Base-by-base conservation (phyloP, 2,888 invertebrate species). In the Heliothis peltigera region DNA sequence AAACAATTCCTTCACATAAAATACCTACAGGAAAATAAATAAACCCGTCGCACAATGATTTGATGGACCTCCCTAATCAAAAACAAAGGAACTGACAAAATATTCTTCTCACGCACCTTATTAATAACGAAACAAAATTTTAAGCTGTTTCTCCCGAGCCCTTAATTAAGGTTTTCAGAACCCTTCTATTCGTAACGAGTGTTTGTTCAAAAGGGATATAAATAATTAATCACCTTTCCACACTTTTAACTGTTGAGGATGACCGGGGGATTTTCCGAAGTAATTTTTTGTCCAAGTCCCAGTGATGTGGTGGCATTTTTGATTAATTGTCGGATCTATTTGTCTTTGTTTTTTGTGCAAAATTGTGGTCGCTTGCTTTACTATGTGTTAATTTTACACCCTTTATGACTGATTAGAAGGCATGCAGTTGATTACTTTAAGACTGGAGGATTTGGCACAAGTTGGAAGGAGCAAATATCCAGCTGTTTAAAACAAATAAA, bases 201-300 rank as follows among this genome's bases (percentile, higher is more conserved):
- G 70, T 77, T 74, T 64, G 70, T 73, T 73, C 64, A 76, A 77
- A 76, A 78, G 62, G 76, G 56, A 67, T 75, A 59, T 54, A 62
- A 66, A 62, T 78, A 77, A 77, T 77, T 77, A 77, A 77, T 78
- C 61, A 75, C 70, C 57, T 73, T 43, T 49, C 64, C 42, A 8
- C 70, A 57, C 46, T 75, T 70, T 73, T 28, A 69, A 69, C 64
- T 43, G 75, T 56, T 19, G 57, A 17, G 49, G 70, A 62, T 71
- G 56, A 67, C 48, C 35, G 42, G 10, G 12, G 35, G 15, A 39
- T 18, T 53, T 49, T 70, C 55, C 52, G 43, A 32, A 47, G 17
- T 44, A 39, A n/a, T 67, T 74, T 64, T 53, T 28, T 39, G 18
- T n/a, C 46, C 12, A 42, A 32, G 21, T 46, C 35, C 10, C 54